Evolutionary conservation across 1,140 invertebrate species (phyloP), one percentile per base, ranked within the genome.

Genomic region (Micrasema longulum): DNA sequence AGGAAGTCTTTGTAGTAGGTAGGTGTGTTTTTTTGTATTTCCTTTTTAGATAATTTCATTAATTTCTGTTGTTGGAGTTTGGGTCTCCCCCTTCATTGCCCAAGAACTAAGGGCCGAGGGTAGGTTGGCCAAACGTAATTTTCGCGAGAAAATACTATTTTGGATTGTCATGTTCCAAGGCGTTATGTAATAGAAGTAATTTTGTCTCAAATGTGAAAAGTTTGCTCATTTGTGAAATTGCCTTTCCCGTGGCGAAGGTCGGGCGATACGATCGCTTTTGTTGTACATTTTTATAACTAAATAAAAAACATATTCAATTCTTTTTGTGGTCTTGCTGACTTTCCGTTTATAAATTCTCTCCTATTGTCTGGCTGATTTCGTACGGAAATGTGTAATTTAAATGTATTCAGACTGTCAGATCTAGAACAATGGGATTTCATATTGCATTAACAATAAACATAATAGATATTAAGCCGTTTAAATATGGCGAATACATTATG

Each of bases 191-290:
- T 74, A 74, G 73, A 74, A 74, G 73, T 71, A 71, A 74, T 74
- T 74, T 74, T 69, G 69, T 74, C 69, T 70, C 73, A 69, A 74
- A 74, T 74, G 73, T 74, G 73, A 74, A 74, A 74, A 74, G 73
- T 74, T 74, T 68, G 73, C 73, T 74, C 73, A 69, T 74, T 74
- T 74, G 73, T 69, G 73, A 74, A 74, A 74, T 74, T 71, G 73
- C 69, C 65, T 74, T 67, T 41, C 65, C 47, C 18, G 47, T 16
- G 73, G 45, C 65, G 63, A 47, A 52, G 72, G 67, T 53, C 65
- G 71, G 50, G 65, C 64, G 71, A 68, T 73, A 45, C 41, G 57
- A 63, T 63, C 69, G 71, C 71, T 72, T 47, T 63, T 48, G 71
- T 63, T 68, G 71, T 45, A 22, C 23, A 43, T 43, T 43, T 55